These are phyloP conservation scores for Heliothis subflexa DNA, from an alignment of 1,140 invertebrate genomes.

Conservation along the genomic window DNA sequence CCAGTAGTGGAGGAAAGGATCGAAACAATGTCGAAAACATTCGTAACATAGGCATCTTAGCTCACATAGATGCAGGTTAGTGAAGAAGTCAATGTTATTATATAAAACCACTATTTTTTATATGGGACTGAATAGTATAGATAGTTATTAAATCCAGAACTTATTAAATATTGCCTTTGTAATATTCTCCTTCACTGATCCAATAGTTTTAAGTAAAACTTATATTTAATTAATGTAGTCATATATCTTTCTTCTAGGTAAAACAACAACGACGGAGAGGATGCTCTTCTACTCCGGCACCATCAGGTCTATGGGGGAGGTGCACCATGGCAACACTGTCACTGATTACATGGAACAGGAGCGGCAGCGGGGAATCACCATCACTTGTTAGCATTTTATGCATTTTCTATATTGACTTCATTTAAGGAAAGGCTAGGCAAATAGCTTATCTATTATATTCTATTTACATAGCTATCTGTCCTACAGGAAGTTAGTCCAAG, in stretches of 20 bases:
- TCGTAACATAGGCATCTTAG: conserved; percentile 96
- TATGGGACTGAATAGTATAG: no score
- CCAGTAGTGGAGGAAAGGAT: conserved; percentile 47
- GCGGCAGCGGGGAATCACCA: conserved; percentile 95
- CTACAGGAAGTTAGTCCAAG: no score
- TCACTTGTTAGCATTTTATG: conserved; percentile 88
- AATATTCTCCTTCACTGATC: conserved; percentile 1
- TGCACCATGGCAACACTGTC: conserved; percentile 97
- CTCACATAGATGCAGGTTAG: conserved; percentile 96
- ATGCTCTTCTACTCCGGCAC: conserved; percentile 97
- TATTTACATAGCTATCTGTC: no score
- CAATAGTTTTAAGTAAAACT: background rate
- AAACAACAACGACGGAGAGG: conserved; percentile 98
- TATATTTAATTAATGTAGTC: background rate
- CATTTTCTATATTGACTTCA: no score
- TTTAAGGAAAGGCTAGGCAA: no score
- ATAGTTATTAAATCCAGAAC: no score
- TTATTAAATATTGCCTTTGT: no score
- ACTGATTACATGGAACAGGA: conserved; percentile 99
- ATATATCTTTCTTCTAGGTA: conserved; percentile 87
- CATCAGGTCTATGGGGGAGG: conserved; percentile 95
- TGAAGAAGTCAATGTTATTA: conserved; percentile 29
- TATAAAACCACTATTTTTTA: no score
- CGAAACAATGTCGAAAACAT: conserved; percentile 73
- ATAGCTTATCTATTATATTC: background rate